phyloP scores from a whole-genome alignment of 64 coral and sea anemone genomes.

The Montipora cactus region DNA sequence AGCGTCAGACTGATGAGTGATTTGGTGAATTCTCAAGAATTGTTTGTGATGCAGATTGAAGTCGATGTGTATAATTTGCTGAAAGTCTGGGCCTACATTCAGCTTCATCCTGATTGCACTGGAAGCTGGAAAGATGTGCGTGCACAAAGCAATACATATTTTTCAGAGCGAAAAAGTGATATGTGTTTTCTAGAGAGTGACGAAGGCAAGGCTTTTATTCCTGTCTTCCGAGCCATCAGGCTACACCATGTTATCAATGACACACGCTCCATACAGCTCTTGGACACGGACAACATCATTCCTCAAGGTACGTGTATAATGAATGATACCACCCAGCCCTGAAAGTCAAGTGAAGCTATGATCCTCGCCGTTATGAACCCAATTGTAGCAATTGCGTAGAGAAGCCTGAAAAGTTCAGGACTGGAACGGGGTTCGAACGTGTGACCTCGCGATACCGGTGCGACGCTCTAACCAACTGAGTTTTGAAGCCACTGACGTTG shows the following conservation, averaged over 20 bases:
- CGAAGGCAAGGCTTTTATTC: conserved; percentile 70
- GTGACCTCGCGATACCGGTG: too few relatives aligned
- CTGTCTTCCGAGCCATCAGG: conserved; percentile 79
- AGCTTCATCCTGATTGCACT: conserved; percentile 73
- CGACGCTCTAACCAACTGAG: too few relatives aligned
- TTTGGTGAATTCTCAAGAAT: conserved; percentile 82
- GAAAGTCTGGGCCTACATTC: conserved; percentile 91
- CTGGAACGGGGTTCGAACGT: too few relatives aligned
- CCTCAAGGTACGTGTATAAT: conserved; percentile 62
- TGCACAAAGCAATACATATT: conserved; percentile 71
- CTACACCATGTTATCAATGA: conserved; percentile 98
- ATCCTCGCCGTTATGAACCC: too few relatives aligned
- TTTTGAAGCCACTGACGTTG: too few relatives aligned
- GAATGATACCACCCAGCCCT: neutral
- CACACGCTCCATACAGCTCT: conserved; percentile 69
- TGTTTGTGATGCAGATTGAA: conserved; percentile 99
- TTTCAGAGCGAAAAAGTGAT: conserved; percentile 54
- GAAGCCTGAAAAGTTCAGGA: too few relatives aligned
- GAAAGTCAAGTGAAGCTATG: too few relatives aligned
- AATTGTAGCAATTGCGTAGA: too few relatives aligned
- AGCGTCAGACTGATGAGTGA: conserved; percentile 88
- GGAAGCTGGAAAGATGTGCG: conserved; percentile 88
- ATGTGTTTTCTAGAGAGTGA: conserved; percentile 80
- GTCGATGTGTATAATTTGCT: conserved; percentile 94
- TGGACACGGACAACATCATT: conserved; percentile 90